Evolutionary conservation across 2,888 invertebrate genomes (phyloP).

Genomic region (Rhagophthalmus giganteus): DNA sequence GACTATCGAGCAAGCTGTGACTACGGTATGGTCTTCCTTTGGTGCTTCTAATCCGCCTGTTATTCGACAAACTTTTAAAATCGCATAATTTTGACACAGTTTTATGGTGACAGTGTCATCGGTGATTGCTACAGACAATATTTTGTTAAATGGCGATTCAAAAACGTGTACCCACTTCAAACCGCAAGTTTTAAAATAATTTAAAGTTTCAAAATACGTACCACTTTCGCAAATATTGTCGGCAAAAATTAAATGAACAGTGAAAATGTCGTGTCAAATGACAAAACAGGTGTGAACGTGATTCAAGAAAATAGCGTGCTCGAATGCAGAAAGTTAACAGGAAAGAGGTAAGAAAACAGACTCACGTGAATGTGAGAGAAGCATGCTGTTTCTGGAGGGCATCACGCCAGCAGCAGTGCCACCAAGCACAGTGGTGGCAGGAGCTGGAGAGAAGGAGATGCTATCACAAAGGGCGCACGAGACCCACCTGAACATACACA

Average conservation of each 20-base stretch:
- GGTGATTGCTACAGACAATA: neutral
- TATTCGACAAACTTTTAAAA: neutral
- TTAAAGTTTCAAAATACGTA: no score
- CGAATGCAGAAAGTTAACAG: conserved; percentile 9
- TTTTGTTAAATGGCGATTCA: no score
- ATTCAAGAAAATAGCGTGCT: conserved; percentile 13
- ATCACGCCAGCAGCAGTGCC: conserved; percentile 50
- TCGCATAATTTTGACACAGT: neutral
- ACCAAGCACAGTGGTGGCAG: conserved; percentile 52
- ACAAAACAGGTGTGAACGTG: no score
- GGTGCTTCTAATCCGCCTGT: conserved; percentile 50
- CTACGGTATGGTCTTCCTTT: conserved; percentile 48
- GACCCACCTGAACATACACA: conserved; percentile 49
- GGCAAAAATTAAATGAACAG: no score
- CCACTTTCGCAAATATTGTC: no score
- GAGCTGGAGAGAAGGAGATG: conserved; percentile 40
- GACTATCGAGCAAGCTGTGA: conserved; percentile 51
- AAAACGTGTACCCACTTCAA: no score
- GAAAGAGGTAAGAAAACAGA: conserved; percentile 32
- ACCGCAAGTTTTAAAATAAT: no score
- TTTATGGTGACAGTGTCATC: neutral
- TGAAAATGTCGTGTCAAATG: no score
- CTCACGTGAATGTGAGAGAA: conserved; percentile 47
- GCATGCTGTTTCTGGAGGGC: conserved; percentile 44
- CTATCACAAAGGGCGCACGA: conserved; percentile 41